Conservation (phyloP, 2,888 invertebrate species). For the Chrysodeixis includens region DNA sequence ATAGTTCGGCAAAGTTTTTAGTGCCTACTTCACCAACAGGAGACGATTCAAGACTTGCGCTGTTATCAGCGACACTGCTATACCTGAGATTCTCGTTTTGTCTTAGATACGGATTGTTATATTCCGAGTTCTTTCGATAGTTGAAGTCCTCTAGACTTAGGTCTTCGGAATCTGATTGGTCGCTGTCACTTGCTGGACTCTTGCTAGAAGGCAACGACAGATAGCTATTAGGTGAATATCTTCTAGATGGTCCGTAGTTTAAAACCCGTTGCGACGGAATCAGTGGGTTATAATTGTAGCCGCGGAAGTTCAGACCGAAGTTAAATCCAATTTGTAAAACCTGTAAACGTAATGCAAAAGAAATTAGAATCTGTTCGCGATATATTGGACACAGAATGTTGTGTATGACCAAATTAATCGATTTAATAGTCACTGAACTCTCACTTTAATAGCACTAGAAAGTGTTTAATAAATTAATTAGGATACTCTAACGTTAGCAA, state of each 20-base stretch:
- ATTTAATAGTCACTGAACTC: neutral
- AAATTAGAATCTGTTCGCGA: constrained; percentile 31
- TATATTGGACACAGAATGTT: constrained; percentile 12
- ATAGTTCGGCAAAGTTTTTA: constrained; percentile 2
- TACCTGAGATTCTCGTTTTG: constrained; percentile 5
- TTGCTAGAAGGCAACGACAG: neutral
- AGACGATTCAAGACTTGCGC: constrained; percentile 12
- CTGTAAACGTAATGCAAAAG: constrained; percentile 34
- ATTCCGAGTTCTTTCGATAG: constrained; percentile 6
- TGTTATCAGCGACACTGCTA: neutral
- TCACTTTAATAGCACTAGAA: neutral
- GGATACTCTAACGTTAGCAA: neutral
- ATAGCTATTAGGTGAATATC: constrained; percentile 1
- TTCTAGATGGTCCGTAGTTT: constrained; percentile 10
- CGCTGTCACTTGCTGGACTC: constrained; percentile 17
- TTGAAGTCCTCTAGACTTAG: constrained; percentile 29
- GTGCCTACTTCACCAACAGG: constrained; percentile 1
- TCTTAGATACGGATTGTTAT: constrained; percentile 1
- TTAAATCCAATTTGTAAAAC: constrained; percentile 49
- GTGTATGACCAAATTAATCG: constrained; percentile 10
- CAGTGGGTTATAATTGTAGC: constrained; percentile 9
- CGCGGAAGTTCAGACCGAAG: constrained; percentile 19
- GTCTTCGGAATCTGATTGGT: constrained; percentile 26
- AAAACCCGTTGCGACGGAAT: neutral
- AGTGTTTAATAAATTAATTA: constrained; percentile 2